A percentile compares a stretch with the other conserved stretches of the same genome.
Conservation (phyloP, 2,797 vertebrate genomes). For the Hippopotamyrus pictus region DNA sequence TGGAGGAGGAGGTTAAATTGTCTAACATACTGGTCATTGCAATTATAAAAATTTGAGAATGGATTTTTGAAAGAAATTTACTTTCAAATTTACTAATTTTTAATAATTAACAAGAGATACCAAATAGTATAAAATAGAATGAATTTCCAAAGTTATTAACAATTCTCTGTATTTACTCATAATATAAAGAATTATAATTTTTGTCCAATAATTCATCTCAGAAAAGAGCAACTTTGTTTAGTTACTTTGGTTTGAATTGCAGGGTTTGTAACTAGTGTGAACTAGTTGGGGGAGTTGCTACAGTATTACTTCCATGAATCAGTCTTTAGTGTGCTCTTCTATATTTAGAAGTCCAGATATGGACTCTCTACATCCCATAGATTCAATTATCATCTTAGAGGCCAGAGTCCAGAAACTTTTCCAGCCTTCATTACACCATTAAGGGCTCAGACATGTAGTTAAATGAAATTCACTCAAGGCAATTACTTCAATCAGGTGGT, state of each 20-base stretch:
- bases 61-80: not conserved
- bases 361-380: not conserved
- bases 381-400: not conserved
- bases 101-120: not conserved
- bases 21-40: not conserved
- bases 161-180: not conserved
- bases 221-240: not conserved
- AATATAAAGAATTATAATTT: not conserved
- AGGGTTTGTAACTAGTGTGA: not conserved
- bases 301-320: not conserved
- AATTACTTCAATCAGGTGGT: conserved; percentile 3
- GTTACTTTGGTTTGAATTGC: not conserved
- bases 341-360: conserved; percentile 5
- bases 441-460: not conserved
- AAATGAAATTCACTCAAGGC: conserved; percentile 2
- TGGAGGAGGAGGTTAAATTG: not conserved
- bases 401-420: conserved; percentile 1
- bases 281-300: not conserved
- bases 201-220: not conserved
- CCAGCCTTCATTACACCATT: not conserved
- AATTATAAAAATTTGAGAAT: not conserved
- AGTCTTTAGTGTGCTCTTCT: not conserved
- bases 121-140: not conserved
- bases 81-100: too few relatives aligned
- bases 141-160: not conserved